Percentiles rank a stretch among this genome's conserved stretches.
Conservation (phyloP, 1,140 invertebrate species). For the Trichonephila inaurata region DNA sequence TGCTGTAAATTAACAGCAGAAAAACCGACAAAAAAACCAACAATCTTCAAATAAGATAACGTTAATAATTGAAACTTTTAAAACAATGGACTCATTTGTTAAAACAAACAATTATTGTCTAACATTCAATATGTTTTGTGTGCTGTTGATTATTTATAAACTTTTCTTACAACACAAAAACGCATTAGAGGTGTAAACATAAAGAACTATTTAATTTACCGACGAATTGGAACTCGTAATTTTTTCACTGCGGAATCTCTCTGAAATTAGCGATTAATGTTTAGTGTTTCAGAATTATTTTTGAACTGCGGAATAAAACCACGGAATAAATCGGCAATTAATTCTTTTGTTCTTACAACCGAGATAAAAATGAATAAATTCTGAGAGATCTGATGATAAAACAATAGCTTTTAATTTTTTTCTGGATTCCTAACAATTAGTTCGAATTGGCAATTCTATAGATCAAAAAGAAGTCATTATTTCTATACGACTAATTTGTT, state of each 20-base stretch:
- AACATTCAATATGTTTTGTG: background rate
- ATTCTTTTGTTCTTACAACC: slow-evolving; percentile 6
- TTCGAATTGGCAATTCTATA: background rate
- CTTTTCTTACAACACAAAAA: background rate
- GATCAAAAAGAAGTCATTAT: slow-evolving; percentile 5
- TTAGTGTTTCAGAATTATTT: background rate
- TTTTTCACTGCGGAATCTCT: background rate
- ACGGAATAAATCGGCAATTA: slow-evolving; percentile 10
- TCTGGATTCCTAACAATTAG: background rate
- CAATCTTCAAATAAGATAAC: background rate
- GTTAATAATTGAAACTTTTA: background rate
- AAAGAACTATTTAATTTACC: slow-evolving; percentile 17
- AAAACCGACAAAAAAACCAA: background rate
- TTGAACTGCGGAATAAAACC: slow-evolving; percentile 5
- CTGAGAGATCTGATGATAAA: background rate
- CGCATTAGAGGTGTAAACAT: background rate
- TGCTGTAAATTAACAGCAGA: background rate
- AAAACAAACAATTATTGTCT: slow-evolving; percentile 24
- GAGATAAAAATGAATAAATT: background rate
- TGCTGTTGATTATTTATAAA: slow-evolving; percentile 28
- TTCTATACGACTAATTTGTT: background rate
- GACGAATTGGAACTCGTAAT: background rate
- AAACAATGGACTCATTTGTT: slow-evolving; percentile 13
- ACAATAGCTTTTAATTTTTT: slow-evolving; percentile 36
- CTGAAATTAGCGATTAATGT: background rate